A percentile compares a stretch with the other conserved stretches of the same genome.
Evolutionary conservation across 2,888 invertebrate genomes (phyloP).

Genomic region (Phalera bucephala): DNA sequence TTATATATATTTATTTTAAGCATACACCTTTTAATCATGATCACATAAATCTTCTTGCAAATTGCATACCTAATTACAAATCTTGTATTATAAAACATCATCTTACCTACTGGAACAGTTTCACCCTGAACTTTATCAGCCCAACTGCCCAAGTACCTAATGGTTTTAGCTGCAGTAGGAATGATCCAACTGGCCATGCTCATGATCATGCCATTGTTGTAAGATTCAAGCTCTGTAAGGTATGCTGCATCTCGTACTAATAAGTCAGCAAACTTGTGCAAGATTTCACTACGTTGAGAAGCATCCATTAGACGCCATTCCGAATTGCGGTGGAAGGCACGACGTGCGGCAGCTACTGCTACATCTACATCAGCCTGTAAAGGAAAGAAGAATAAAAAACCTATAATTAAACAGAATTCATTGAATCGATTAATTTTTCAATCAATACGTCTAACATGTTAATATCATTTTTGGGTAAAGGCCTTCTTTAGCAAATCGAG

Average conservation of each 20-base stretch:
- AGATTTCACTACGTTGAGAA: slow-evolving; percentile 87
- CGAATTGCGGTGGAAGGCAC: slow-evolving; percentile 87
- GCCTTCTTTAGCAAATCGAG: too few species aligned
- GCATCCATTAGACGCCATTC: slow-evolving; percentile 93
- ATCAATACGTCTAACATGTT: too few species aligned
- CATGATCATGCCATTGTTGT: slow-evolving; percentile 92
- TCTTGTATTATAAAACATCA: not conserved
- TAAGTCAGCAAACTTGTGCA: slow-evolving; percentile 90
- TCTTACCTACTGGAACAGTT: slow-evolving; percentile 83
- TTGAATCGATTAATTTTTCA: too few species aligned
- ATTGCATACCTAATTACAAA: too few species aligned
- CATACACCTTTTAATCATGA: too few species aligned
- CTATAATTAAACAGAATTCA: not conserved
- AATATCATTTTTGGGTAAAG: too few species aligned
- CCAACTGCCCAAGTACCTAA: slow-evolving; percentile 93
- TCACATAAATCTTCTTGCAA: too few species aligned
- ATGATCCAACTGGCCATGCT: slow-evolving; percentile 80
- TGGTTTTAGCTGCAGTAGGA: slow-evolving; percentile 64
- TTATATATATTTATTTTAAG: too few species aligned
- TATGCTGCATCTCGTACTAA: slow-evolving; percentile 91
- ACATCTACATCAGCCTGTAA: slow-evolving; percentile 86
- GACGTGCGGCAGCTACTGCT: slow-evolving; percentile 89
- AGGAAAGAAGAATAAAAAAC: not conserved
- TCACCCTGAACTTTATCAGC: slow-evolving; percentile 93
- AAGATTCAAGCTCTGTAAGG: slow-evolving; percentile 91